Evolutionary conservation across 2,113 vertebrate species (phyloP).

Genomic region (Microcebus lehilahytsara): DNA sequence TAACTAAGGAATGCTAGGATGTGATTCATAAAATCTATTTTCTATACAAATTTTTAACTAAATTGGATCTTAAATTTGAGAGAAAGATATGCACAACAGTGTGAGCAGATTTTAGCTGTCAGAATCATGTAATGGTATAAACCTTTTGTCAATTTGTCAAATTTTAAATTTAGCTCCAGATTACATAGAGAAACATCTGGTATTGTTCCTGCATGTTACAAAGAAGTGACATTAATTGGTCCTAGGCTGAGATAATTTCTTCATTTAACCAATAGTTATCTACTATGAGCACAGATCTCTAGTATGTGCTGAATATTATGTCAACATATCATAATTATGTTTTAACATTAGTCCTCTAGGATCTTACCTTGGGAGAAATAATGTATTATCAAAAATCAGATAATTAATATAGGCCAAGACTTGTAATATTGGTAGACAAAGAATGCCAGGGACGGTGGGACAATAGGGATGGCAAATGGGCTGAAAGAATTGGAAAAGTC

Average conservation of each 20-base stretch:
- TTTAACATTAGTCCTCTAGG: not conserved
- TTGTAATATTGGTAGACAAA: not conserved
- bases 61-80: not conserved
- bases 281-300: not conserved
- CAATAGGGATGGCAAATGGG: accelerated
- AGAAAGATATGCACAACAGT: not conserved
- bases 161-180: not conserved
- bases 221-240: not conserved
- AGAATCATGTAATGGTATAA: not conserved
- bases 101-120: not conserved
- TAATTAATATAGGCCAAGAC: not conserved
- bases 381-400: not conserved
- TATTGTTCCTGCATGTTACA: not conserved
- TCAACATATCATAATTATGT: not conserved
- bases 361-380: not conserved
- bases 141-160: not conserved
- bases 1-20: not conserved
- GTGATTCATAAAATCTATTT: not conserved
- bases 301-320: not conserved
- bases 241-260: not conserved
- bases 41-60: not conserved
- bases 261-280: not conserved
- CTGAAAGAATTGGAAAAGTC: not conserved
- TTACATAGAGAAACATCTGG: not conserved
- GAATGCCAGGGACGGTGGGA: not conserved